phyloP scores from a whole-genome alignment of 2,888 invertebrate genomes.

The Drosophila antonietae region DNA sequence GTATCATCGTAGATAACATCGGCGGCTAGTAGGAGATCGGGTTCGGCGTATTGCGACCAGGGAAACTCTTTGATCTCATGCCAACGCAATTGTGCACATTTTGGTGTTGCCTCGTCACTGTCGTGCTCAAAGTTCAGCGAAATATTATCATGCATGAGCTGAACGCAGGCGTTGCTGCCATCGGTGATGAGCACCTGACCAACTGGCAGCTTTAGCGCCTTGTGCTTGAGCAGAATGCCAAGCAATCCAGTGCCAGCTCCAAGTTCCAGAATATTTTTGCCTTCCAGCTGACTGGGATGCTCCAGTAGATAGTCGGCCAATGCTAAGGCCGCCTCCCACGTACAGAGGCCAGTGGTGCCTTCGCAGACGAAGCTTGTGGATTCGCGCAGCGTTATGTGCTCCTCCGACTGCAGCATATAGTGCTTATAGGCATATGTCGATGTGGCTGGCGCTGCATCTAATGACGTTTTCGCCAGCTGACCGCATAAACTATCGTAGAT shows the following conservation, averaged over 20 bases:
- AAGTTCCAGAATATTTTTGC: slow-evolving; percentile 89
- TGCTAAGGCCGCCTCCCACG: slow-evolving; percentile 91
- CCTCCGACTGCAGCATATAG: slow-evolving; percentile 84
- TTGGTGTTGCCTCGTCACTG: slow-evolving; percentile 16
- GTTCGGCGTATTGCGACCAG: slow-evolving; percentile 67
- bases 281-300: slow-evolving; percentile 85
- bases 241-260: slow-evolving; percentile 92
- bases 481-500: slow-evolving; percentile 87
- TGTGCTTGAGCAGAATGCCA: slow-evolving; percentile 88
- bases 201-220: slow-evolving; percentile 85
- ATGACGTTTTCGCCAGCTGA: slow-evolving; percentile 32
- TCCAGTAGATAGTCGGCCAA: slow-evolving; percentile 89
- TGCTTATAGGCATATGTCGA: slow-evolving; percentile 87
- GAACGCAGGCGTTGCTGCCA: slow-evolving; percentile 88
- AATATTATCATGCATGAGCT: slow-evolving; percentile 88
- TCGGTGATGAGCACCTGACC: slow-evolving; percentile 88
- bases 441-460: neutral
- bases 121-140: slow-evolving; percentile 85
- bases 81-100: slow-evolving; percentile 85
- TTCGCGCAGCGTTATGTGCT: slow-evolving; percentile 88
- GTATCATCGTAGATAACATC: slow-evolving; percentile 87
- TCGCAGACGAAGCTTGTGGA: slow-evolving; percentile 89
- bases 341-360: slow-evolving; percentile 92
- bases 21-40: slow-evolving; percentile 86
- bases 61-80: slow-evolving; percentile 83